Conservation (phyloP, 2,888 invertebrate genomes). For the Leptinotarsa peninsularis region DNA sequence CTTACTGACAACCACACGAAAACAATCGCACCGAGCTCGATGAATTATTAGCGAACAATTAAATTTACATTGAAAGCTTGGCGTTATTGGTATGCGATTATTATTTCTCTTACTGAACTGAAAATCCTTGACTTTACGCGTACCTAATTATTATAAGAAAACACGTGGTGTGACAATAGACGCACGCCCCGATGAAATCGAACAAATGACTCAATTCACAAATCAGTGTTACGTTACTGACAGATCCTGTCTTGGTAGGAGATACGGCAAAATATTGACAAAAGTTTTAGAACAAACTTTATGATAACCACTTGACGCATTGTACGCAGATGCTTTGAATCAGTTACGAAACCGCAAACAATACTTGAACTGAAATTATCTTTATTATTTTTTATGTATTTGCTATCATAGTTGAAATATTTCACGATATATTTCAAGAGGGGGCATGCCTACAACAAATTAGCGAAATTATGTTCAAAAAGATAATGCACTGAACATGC, state of each 20-base stretch:
- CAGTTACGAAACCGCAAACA: slow-evolving; percentile 10
- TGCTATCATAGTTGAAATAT: not conserved
- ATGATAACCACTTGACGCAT: slow-evolving; percentile 7
- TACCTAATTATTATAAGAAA: slow-evolving; percentile 55
- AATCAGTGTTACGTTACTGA: not conserved
- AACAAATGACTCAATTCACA: not conserved
- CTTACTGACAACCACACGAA: slow-evolving; percentile 6
- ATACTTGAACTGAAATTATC: slow-evolving; percentile 8
- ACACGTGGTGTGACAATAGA: slow-evolving; percentile 57
- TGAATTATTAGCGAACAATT: slow-evolving; percentile 24
- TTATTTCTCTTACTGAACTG: slow-evolving; percentile 45
- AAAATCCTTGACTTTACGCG: slow-evolving; percentile 61
- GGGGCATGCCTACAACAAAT: not conserved
- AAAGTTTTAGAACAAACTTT: slow-evolving; percentile 9
- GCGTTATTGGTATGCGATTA: slow-evolving; percentile 26
- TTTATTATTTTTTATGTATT: not conserved
- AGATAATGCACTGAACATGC: not conserved
- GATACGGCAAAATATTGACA: slow-evolving; percentile 7
- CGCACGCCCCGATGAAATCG: not conserved
- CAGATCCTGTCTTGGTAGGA: slow-evolving; percentile 3
- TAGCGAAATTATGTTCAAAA: not conserved
- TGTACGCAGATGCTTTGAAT: slow-evolving; percentile 8
- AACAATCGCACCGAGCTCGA: slow-evolving; percentile 22
- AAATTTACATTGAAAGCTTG: slow-evolving; percentile 44
- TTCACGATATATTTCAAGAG: not conserved